Percentiles rank a stretch among this genome's conserved stretches.
phyloP scores from a whole-genome alignment of 2,888 invertebrate species.

The Meganola albula region DNA sequence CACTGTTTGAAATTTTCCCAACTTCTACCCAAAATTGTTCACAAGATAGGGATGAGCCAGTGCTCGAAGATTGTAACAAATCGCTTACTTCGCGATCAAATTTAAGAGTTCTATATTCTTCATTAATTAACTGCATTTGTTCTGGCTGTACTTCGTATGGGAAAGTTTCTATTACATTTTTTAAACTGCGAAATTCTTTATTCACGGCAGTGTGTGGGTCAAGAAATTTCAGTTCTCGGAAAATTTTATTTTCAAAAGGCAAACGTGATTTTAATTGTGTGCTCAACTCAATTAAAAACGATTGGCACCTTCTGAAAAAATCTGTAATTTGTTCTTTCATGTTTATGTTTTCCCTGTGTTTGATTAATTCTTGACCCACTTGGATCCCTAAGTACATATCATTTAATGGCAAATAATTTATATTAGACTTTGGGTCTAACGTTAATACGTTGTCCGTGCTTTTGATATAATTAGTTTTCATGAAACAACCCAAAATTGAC shows the following conservation, averaged over 20 bases:
- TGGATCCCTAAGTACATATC: slow-evolving; percentile 4
- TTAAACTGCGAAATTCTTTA: slow-evolving; percentile 6
- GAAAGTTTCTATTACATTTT: slow-evolving; percentile 7
- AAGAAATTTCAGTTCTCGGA: slow-evolving; percentile 1
- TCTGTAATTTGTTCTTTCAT: no score
- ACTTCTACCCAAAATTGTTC: no score
- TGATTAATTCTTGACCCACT: no score
- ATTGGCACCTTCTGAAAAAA: slow-evolving; percentile 5
- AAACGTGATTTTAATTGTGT: slow-evolving; percentile 2
- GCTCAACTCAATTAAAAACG: slow-evolving; percentile 7
- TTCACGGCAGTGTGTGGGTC: slow-evolving; percentile 5
- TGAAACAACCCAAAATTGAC: slow-evolving; percentile 5
- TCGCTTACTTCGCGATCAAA: slow-evolving; percentile 6
- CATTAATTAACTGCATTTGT: slow-evolving; percentile 7
- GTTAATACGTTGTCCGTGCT: neutral
- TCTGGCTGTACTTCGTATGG: slow-evolving; percentile 6
- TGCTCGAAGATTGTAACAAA: slow-evolving; percentile 1
- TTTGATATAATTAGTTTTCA: slow-evolving; percentile 6
- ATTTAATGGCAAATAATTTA: slow-evolving; percentile 6
- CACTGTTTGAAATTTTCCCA: neutral
- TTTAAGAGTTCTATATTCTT: slow-evolving; percentile 7
- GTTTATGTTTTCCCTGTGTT: no score
- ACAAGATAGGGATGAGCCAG: no score
- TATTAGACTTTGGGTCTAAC: neutral
- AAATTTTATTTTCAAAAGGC: slow-evolving; percentile 2